A percentile compares a stretch with the other conserved stretches of the same genome.
These are phyloP conservation scores for Camelus bactrianus DNA, from an alignment of 2,113 vertebrate species.

Conservation along the genomic window DNA sequence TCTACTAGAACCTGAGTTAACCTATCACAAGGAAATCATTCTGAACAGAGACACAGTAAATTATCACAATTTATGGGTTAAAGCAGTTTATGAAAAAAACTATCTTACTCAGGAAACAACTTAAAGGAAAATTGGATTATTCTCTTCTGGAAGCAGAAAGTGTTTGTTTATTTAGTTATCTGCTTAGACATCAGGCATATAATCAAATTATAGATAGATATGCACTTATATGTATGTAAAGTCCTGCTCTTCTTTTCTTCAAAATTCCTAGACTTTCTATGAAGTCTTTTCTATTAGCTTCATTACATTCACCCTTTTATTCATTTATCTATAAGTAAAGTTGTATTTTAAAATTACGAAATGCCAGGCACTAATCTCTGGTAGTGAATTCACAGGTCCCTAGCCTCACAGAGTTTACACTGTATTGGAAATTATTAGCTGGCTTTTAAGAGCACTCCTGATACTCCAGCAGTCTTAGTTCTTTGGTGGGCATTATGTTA, in stretches of 20 bases:
- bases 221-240: background rate
- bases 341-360: constrained; percentile 10
- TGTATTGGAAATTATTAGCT: background rate
- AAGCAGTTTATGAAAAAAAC: too few species aligned
- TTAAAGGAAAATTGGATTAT: background rate
- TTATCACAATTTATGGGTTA: too few species aligned
- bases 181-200: background rate
- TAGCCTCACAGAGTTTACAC: background rate
- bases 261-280: background rate
- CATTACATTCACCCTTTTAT: too few species aligned
- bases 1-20: too few species aligned
- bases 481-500: too few species aligned
- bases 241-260: background rate
- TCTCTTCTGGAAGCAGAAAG: background rate
- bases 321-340: background rate
- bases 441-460: background rate
- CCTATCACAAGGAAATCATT: too few species aligned
- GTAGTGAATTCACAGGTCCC: background rate
- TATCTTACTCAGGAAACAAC: background rate
- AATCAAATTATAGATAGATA: background rate
- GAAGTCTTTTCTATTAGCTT: background rate
- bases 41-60: too few species aligned
- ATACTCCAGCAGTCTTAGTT: too few species aligned
- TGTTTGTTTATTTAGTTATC: background rate
- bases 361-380: background rate